phyloP scores from a whole-genome alignment of 2,797 vertebrate species.

The Darevskia nairensis region DNA sequence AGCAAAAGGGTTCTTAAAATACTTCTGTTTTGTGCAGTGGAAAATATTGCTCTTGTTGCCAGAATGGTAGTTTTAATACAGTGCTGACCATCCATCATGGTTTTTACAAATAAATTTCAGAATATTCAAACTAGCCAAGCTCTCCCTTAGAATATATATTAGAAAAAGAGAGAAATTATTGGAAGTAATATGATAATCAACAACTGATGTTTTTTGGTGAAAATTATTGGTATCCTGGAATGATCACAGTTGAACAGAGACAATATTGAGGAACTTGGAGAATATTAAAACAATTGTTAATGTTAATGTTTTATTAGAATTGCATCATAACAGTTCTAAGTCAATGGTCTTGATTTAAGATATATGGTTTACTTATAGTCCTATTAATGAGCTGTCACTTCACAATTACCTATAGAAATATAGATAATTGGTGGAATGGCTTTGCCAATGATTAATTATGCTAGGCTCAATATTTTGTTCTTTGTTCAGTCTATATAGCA shows the following conservation, averaged over 20 bases:
- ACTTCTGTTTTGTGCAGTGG: neutral
- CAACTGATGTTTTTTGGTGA: neutral
- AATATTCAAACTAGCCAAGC: neutral
- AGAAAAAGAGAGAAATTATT: neutral
- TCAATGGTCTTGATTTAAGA: neutral
- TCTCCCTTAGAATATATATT: neutral
- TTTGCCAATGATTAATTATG: slow-evolving; percentile 34
- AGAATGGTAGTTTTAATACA: neutral
- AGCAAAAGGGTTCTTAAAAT: neutral
- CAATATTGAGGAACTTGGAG: neutral
- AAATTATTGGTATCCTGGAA: slow-evolving; percentile 23
- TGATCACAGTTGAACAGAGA: slow-evolving; percentile 14
- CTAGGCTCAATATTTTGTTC: neutral
- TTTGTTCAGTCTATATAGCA: slow-evolving; percentile 16
- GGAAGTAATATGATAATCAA: neutral
- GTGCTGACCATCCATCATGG: neutral
- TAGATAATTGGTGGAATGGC: slow-evolving; percentile 25
- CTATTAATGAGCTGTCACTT: slow-evolving; percentile 19
- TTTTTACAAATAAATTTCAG: neutral
- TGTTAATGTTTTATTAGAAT: neutral
- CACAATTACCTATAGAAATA: slow-evolving; percentile 10
- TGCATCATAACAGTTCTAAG: neutral
- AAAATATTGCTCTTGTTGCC: neutral
- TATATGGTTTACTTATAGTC: neutral
- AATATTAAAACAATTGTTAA: neutral